These are phyloP conservation scores for Chelonus insularis DNA, from an alignment of 1,140 invertebrate genomes.

Conservation along the genomic window DNA sequence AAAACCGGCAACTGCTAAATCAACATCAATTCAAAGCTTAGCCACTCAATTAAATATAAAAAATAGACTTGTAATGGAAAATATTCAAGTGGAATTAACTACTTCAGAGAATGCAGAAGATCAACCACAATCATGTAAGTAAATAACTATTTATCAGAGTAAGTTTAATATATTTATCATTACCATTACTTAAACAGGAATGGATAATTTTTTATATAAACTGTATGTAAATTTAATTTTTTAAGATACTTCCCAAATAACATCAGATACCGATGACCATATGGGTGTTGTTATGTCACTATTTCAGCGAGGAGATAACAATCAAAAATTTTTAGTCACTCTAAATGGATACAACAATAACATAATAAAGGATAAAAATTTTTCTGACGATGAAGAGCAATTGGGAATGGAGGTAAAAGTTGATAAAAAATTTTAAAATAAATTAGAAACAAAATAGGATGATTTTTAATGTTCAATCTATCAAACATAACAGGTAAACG, in stretches of 20 bases:
- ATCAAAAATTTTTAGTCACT: conserved; percentile 57
- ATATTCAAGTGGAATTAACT: conserved; percentile 54
- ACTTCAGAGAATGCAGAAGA: conserved; percentile 34
- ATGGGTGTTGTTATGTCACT: conserved; percentile 55
- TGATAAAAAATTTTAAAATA: too few species aligned
- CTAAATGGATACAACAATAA: conserved; percentile 57
- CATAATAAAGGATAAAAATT: conserved; percentile 39
- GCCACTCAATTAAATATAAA: conserved; percentile 51
- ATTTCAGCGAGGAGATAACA: conserved; percentile 54
- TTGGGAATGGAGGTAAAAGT: conserved; percentile 55
- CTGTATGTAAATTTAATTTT: background rate
- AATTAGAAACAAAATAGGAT: too few species aligned
- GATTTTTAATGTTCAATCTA: too few species aligned
- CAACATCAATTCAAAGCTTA: conserved; percentile 47
- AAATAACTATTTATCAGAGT: too few species aligned
- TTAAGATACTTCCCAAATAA: conserved; percentile 37
- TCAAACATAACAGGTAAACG: conserved; percentile 53
- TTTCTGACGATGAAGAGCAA: conserved; percentile 49
- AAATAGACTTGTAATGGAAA: conserved; percentile 55
- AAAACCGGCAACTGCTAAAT: conserved; percentile 33
- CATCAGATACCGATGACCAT: conserved; percentile 49
- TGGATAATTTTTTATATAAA: background rate
- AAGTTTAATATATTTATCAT: too few species aligned
- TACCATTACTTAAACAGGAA: too few species aligned
- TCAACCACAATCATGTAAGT: conserved; percentile 48